These are phyloP conservation scores for Drosophila bunnanda DNA, from an alignment of 2,888 invertebrate genomes.

Conservation along the genomic window DNA sequence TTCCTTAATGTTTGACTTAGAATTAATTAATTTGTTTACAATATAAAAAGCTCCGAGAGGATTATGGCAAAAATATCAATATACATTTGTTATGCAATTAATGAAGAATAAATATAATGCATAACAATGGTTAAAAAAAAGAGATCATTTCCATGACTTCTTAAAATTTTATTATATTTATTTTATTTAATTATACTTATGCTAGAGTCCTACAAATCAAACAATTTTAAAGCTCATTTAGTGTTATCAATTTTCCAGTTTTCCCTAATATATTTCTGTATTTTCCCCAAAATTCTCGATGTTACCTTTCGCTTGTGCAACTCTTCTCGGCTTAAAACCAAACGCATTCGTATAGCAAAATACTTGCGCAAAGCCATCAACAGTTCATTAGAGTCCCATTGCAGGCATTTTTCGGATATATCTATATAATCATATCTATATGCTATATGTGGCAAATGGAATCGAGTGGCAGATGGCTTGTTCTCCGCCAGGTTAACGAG, in stretches of 20 bases:
- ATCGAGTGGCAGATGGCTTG: slow-evolving; percentile 12
- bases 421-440: background rate
- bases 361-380: slow-evolving; percentile 29
- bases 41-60: background rate
- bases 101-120: background rate
- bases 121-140: background rate
- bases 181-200: background rate
- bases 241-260: background rate
- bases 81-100: background rate
- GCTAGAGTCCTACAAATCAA: background rate
- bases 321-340: background rate
- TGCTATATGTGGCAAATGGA: slow-evolving; percentile 15
- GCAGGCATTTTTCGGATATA: slow-evolving; percentile 1
- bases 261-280: background rate
- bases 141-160: background rate
- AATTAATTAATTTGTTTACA: background rate
- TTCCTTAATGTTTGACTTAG: too few relatives aligned
- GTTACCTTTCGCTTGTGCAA: background rate
- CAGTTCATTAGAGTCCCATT: slow-evolving; percentile 32
- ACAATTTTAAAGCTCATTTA: background rate
- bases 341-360: background rate
- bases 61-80: background rate
- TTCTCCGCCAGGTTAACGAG: slow-evolving; percentile 22
- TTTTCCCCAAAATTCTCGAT: background rate
- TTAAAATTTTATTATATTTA: background rate